These are phyloP conservation scores for Lochmaea capreae DNA, from an alignment of 2,888 invertebrate genomes.

Conservation along the genomic window DNA sequence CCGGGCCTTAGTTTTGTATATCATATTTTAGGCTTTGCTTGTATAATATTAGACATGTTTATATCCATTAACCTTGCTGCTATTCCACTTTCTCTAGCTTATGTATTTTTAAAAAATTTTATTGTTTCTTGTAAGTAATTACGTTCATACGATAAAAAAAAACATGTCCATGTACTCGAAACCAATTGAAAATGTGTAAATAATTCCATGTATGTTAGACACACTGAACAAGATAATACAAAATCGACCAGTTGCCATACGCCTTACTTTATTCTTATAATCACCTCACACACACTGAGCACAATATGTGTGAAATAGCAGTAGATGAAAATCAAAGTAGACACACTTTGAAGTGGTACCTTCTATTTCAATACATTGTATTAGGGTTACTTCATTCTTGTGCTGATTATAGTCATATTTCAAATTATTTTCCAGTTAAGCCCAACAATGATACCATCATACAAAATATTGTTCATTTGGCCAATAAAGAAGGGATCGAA, in stretches of 20 bases:
- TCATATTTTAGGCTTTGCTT: too few species aligned
- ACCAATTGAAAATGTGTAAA: not conserved
- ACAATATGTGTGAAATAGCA: conserved; percentile 27
- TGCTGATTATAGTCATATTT: conserved; percentile 45
- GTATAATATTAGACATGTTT: too few species aligned
- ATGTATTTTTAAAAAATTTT: too few species aligned
- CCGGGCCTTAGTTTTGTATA: too few species aligned
- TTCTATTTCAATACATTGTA: conserved; percentile 48
- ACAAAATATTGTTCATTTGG: conserved; percentile 46
- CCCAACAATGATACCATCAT: conserved; percentile 40
- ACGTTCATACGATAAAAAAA: too few species aligned
- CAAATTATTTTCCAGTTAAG: conserved; percentile 42
- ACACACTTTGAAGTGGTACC: conserved; percentile 49
- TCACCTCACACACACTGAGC: conserved; percentile 6
- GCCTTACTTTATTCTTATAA: not conserved
- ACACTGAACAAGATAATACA: not conserved
- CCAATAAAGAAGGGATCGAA: conserved; percentile 79
- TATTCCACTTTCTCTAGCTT: too few species aligned
- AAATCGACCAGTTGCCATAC: not conserved
- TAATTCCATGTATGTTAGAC: not conserved
- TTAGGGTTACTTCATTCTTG: conserved; percentile 48
- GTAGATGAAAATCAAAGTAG: conserved; percentile 26
- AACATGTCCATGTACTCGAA: not conserved
- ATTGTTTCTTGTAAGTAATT: too few species aligned
- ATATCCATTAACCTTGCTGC: too few species aligned